Conservation (phyloP, 2,888 invertebrate species). For the Rhabditoides inermis region DNA sequence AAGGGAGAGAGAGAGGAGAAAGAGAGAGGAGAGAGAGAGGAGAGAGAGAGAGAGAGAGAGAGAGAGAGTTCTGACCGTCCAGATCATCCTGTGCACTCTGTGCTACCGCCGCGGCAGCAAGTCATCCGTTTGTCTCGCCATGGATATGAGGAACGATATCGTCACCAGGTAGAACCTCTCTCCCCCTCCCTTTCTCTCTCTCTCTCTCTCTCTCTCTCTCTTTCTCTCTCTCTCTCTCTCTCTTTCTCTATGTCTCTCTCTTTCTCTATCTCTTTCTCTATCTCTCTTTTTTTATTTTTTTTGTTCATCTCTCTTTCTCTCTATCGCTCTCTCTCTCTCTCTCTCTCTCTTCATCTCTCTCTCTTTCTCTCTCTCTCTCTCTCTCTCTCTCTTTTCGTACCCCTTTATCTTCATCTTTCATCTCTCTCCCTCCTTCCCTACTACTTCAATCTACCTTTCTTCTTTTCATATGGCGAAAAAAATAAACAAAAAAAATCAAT, state of each 20-base stretch:
- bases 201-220: background rate
- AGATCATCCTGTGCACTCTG: too few species aligned
- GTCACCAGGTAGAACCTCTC: slow-evolving; percentile 40
- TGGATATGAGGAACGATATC: slow-evolving; percentile 56
- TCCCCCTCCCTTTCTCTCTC: background rate
- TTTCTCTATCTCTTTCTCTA: too few species aligned
- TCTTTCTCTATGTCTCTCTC: too few species aligned
- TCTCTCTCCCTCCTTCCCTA: background rate
- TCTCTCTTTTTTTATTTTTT: too few species aligned
- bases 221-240: background rate
- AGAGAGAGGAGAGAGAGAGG: too few species aligned
- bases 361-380: background rate
- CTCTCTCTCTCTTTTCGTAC: background rate
- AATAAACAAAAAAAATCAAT: too few species aligned
- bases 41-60: too few species aligned
- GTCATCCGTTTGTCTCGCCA: too few species aligned
- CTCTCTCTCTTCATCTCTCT: background rate
- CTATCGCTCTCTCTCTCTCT: background rate
- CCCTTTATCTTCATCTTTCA: background rate
- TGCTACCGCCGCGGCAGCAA: too few species aligned
- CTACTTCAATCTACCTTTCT: background rate
- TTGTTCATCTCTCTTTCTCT: background rate
- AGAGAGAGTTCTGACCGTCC: too few species aligned
- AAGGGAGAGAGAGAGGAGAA: too few species aligned
- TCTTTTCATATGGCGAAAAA: too few species aligned